Conservation (phyloP, 2,888 invertebrate genomes). For the Hirtodrosophila alboralis region DNA sequence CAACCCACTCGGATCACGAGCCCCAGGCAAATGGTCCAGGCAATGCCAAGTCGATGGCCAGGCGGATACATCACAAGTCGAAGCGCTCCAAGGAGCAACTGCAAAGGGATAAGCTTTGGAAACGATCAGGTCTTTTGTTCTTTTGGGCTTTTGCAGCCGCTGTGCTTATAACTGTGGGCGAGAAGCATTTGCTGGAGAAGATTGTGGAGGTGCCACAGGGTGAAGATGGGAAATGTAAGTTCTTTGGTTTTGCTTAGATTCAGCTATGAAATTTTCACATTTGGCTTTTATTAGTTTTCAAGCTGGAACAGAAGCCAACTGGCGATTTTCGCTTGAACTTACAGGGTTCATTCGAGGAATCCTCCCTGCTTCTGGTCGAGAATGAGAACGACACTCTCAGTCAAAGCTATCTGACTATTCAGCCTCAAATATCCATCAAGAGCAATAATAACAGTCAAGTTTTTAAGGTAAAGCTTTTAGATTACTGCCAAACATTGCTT, state of each 20-base stretch:
- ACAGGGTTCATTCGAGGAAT: slow-evolving; percentile 73
- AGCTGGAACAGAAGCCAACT: slow-evolving; percentile 70
- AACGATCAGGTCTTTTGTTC: slow-evolving; percentile 72
- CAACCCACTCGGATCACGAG: slow-evolving; percentile 77
- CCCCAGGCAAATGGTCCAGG: slow-evolving; percentile 52
- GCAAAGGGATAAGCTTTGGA: slow-evolving; percentile 67
- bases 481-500: too few species aligned
- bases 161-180: slow-evolving; percentile 78
- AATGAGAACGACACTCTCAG: slow-evolving; percentile 58
- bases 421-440: slow-evolving; percentile 72
- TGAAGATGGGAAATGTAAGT: slow-evolving; percentile 75
- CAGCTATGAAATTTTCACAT: neutral
- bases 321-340: slow-evolving; percentile 80
- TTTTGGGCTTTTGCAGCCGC: slow-evolving; percentile 80
- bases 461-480: slow-evolving; percentile 58
- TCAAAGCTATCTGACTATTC: slow-evolving; percentile 70
- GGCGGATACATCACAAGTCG: slow-evolving; percentile 64
- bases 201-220: slow-evolving; percentile 80
- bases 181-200: slow-evolving; percentile 81
- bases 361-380: slow-evolving; percentile 18
- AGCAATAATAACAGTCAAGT: slow-evolving; percentile 47
- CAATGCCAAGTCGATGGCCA: slow-evolving; percentile 57
- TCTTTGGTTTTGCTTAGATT: neutral
- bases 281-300: slow-evolving; percentile 55
- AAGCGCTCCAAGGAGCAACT: slow-evolving; percentile 69